Base-by-base conservation (phyloP, 2,797 vertebrate species). In the Cynodonichthys magdalenae region DNA sequence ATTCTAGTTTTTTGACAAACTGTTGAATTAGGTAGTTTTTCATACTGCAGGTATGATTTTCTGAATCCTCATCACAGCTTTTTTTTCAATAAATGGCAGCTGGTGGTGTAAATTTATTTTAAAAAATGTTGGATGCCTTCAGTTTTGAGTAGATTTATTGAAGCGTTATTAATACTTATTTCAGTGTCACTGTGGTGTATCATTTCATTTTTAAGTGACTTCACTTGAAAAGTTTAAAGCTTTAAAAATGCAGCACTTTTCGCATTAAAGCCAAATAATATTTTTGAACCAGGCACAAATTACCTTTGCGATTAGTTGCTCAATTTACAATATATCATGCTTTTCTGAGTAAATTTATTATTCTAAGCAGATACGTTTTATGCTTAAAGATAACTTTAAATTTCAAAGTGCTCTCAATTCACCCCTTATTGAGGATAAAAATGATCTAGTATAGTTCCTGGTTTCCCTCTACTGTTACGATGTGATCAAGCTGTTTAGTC, bases 401-500 rank as follows among this genome's bases (percentile, higher is more conserved):
- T 36, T 42, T 51, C 24, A 51, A 20, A 45, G 44, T 58, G 19
- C 11, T 60, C 52, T 71, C 41, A 57, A 59, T 56, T 39, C 7
- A 4, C 56, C 59, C 24, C 20, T 4, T 24, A 39, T 34, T 53
- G 57, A 69, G 49, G 47, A 50, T 52, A 54, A 62, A 50, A 59
- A 20, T 56, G 14, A 45, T 56, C 15, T 19, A 47, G 45, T 11
- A 76, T n/a, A 31, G 63, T 28, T 50, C 11, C 45, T 55, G 19
- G 59, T 49, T 46, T 49, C 58, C 9, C 20, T 31, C 24, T 48
- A 53, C 53, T 19, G 45, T 44, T 60, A 52, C 80, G 71, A 82
- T 76, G 71, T 53, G 58, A 75, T 79, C 75, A 79, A 63, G 65
- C 66, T 59, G 63, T 54, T 62, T 31, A 9, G 45, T 78, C 65